Evolutionary conservation across 2,888 invertebrate genomes (phyloP).

Genomic region (Terebella lapidaria): DNA sequence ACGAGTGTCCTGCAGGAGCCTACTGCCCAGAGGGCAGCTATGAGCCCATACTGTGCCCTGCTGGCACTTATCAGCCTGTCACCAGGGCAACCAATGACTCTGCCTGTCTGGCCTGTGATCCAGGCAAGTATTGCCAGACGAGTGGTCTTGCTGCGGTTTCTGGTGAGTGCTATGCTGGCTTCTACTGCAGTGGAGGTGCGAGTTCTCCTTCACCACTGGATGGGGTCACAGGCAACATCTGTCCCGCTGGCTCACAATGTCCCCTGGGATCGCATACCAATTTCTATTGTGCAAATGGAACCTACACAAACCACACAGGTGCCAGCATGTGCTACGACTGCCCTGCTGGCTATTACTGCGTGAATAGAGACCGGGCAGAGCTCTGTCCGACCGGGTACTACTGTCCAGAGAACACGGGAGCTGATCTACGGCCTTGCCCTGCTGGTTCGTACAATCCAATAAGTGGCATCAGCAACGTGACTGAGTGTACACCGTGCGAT

Average conservation of each 20-base stretch:
- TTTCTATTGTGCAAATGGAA: constrained; percentile 44
- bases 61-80: constrained; percentile 44
- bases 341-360: constrained; percentile 43
- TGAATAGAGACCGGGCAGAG: constrained; percentile 41
- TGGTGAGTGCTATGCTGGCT: constrained; percentile 42
- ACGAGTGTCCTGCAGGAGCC: constrained; percentile 44
- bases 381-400: constrained; percentile 39
- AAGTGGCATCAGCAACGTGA: constrained; percentile 29
- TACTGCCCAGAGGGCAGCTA: constrained; percentile 42
- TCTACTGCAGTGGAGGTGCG: constrained; percentile 39
- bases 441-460: constrained; percentile 45
- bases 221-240: constrained; percentile 37
- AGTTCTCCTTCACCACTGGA: constrained; percentile 35
- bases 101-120: constrained; percentile 40
- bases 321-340: constrained; percentile 42
- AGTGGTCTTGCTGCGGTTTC: constrained; percentile 34
- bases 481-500: constrained; percentile 45
- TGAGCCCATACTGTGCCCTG: constrained; percentile 38
- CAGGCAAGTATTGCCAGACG: constrained; percentile 41
- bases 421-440: constrained; percentile 44
- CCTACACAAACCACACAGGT: constrained; percentile 47
- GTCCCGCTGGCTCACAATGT: constrained; percentile 30
- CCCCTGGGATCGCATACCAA: constrained; percentile 41
- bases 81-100: constrained; percentile 29
- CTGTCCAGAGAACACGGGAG: constrained; percentile 44